Evolutionary conservation across 2,888 invertebrate genomes (phyloP).

Genomic region (Entomobrya multifasciata): DNA sequence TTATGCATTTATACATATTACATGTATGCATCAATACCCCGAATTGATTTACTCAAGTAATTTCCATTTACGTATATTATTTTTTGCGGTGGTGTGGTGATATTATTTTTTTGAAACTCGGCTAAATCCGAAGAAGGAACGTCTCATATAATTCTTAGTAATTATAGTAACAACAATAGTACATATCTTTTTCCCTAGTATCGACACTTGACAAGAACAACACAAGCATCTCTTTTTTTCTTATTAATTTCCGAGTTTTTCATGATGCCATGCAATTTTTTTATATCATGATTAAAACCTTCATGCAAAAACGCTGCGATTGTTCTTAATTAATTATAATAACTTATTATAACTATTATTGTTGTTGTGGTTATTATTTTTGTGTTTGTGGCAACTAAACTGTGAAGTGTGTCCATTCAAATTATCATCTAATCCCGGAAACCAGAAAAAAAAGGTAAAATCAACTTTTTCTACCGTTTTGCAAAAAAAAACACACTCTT

Average conservation of each 20-base stretch:
- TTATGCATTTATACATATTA: slow-evolving; percentile 16
- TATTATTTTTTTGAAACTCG: slow-evolving; percentile 12
- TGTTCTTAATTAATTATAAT: neutral
- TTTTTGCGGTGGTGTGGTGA: slow-evolving; percentile 20
- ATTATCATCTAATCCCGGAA: too few species aligned
- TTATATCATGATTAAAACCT: too few species aligned
- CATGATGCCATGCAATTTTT: neutral
- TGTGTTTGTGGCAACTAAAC: neutral
- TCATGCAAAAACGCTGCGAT: too few species aligned
- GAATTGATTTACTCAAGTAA: neutral
- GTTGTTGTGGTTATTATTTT: neutral
- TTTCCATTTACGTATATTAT: slow-evolving; percentile 10
- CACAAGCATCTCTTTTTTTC: slow-evolving; percentile 2
- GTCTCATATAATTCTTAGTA: too few species aligned
- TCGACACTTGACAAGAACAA: slow-evolving; percentile 63
- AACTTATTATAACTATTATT: neutral
- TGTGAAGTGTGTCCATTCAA: neutral
- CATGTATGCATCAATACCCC: neutral
- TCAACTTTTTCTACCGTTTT: neutral
- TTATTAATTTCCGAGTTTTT: neutral
- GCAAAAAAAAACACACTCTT: slow-evolving; percentile 1
- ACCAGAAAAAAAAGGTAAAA: neutral
- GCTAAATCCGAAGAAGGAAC: slow-evolving; percentile 52
- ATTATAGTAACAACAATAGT: too few species aligned
- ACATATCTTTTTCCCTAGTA: slow-evolving; percentile 25